A percentile compares a stretch with the other conserved stretches of the same genome.
phyloP scores from a whole-genome alignment of 2,113 vertebrate species.

The Cygnus atratus region DNA sequence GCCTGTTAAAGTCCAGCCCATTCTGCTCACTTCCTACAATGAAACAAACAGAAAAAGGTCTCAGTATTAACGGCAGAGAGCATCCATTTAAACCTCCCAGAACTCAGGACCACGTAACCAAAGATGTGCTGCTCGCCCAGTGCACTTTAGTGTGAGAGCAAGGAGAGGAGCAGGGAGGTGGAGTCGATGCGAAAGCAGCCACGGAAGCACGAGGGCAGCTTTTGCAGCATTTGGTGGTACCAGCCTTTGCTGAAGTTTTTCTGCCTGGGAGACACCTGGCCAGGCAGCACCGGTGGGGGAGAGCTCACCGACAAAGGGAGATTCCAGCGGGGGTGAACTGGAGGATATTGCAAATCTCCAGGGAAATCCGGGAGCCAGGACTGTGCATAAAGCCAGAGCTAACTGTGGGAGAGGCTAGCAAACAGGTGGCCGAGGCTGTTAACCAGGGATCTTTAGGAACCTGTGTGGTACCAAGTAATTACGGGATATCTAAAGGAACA shows the following conservation, averaged over 20 bases:
- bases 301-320: background rate
- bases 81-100: background rate
- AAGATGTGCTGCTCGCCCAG: background rate
- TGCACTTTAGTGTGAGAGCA: background rate
- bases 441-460: background rate
- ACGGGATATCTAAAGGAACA: background rate
- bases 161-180: background rate
- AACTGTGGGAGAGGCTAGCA: background rate
- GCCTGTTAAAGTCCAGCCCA: conserved; percentile 89
- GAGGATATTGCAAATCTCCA: background rate
- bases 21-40: conserved; percentile 85
- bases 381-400: background rate
- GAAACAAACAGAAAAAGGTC: conserved; percentile 42
- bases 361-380: background rate
- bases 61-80: background rate
- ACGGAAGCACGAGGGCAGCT: background rate
- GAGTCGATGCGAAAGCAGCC: background rate
- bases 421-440: background rate
- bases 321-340: conserved; percentile 16
- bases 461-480: background rate
- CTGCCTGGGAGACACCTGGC: background rate
- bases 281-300: background rate
- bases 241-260: background rate
- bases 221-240: background rate
- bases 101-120: background rate